phyloP scores from a whole-genome alignment of 2,113 vertebrate genomes.

The Narcine bancroftii region DNA sequence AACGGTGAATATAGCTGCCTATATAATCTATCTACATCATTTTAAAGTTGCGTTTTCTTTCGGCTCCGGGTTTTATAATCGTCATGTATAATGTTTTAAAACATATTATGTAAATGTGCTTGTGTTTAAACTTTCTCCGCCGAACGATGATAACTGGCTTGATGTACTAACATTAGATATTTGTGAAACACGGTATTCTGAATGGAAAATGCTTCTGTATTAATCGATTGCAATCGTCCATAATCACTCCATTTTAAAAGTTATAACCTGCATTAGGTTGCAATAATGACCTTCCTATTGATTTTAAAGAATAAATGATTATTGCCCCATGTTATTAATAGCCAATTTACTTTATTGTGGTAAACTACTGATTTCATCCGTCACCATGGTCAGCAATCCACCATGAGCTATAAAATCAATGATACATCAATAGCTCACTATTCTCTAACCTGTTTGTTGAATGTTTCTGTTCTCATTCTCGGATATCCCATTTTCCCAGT shows the following conservation, averaged over 20 bases:
- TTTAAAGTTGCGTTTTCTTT: background rate
- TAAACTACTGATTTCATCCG: background rate
- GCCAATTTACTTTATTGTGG: background rate
- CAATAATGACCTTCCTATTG: background rate
- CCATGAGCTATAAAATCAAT: background rate
- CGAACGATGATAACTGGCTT: background rate
- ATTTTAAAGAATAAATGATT: background rate
- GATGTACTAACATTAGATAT: background rate
- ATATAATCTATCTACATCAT: background rate
- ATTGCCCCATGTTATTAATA: background rate
- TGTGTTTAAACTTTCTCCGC: too few species aligned
- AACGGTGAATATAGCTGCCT: too few species aligned
- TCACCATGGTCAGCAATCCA: background rate
- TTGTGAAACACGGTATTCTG: background rate
- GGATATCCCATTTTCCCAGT: background rate
- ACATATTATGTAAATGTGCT: too few species aligned
- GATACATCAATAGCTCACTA: too few species aligned
- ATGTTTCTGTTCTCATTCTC: conserved; percentile 1
- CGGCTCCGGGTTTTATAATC: background rate
- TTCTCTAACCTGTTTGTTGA: background rate
- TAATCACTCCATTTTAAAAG: background rate
- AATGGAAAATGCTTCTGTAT: background rate
- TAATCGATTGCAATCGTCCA: background rate
- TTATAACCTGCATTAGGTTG: background rate
- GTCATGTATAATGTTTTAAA: too few species aligned